Base-by-base conservation (phyloP, 2,113 vertebrate species). In the Heterocephalus glaber region DNA sequence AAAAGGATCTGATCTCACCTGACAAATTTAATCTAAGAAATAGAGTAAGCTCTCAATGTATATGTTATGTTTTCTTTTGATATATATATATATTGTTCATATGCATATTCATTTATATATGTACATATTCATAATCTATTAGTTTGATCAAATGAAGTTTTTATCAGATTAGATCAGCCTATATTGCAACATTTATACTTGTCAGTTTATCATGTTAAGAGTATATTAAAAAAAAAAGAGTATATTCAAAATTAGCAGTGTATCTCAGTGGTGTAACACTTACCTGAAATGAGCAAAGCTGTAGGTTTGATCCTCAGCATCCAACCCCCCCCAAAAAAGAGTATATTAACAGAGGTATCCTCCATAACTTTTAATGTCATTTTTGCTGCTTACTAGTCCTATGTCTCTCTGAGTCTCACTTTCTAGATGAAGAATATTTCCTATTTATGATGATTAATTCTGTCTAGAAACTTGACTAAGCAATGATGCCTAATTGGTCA, bases 11-110 rank as follows among this genome's bases (percentile, higher is more conserved):
- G 28, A 65, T 86, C 56, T 86, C 38, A 91, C 11, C 65, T 94
- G 68, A 93, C 16, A 86, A 60, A 66, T 93, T 68, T 70, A 66
- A 91, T 80, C 61, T 83, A 95, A 93, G 66, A 91, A 83, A 89
- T 63, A 58, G 2, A 76, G 3, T 56, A 19, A 86, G 5, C 8
- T 17, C 33, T 86, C 60, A 86, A n/a, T 52, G 5, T 87, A 38
- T 20, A 61, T 11, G 5, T 35, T 30, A 44, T 44, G 28, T 16
- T 77, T 47, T 54, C 4, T 20, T 41, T 35, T 54, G 7, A 35
- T 52, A 30, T 68, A 56, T 58, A 38, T 77, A 12, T 24, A 5
- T 52, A 52, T 52, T 14, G 12, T 60, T 24, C 24, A 74, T 24
- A 83, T 35, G 19, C 5, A 54, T 47, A 16, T 76, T 1, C 16